These are phyloP conservation scores for Busseola fusca DNA, from an alignment of 2,888 invertebrate species.

Conservation along the genomic window DNA sequence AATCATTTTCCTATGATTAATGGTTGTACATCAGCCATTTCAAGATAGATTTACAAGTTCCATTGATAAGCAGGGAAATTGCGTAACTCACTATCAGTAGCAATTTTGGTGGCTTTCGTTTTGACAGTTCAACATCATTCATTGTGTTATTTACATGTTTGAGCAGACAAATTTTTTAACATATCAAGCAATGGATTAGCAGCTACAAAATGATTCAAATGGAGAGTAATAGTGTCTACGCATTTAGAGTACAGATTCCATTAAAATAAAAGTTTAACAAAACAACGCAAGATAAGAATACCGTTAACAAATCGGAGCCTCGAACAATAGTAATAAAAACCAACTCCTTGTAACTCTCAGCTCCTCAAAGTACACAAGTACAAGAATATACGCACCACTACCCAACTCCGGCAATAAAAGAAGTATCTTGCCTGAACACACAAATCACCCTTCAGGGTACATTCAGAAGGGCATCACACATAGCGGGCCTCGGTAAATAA, in stretches of 20 bases:
- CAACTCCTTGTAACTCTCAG: conserved; percentile 17
- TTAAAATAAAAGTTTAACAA: background rate
- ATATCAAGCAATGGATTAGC: too few relatives aligned
- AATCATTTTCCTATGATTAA: too few relatives aligned
- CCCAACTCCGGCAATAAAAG: conserved; percentile 52
- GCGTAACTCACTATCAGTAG: background rate
- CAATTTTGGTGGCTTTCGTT: background rate
- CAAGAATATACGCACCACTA: conserved; percentile 24
- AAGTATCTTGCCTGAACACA: conserved; percentile 57
- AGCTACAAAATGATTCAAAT: too few relatives aligned
- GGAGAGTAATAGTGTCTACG: background rate
- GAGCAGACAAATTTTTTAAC: background rate
- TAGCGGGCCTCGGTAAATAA: conserved; percentile 77
- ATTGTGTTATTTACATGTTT: background rate
- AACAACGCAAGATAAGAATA: background rate
- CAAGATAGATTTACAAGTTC: too few relatives aligned
- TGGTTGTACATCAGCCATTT: too few relatives aligned
- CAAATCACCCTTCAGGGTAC: conserved; percentile 61
- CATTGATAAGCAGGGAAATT: too few relatives aligned
- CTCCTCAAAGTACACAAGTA: conserved; percentile 27
- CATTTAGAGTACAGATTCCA: background rate
- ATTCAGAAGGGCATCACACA: conserved; percentile 56
- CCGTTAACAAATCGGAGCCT: background rate
- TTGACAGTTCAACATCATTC: background rate
- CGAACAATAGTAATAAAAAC: conserved; percentile 13